A percentile compares a stretch with the other conserved stretches of the same genome.
Conservation (phyloP, 2,888 invertebrate species). For the Neoitamus cyanurus region DNA sequence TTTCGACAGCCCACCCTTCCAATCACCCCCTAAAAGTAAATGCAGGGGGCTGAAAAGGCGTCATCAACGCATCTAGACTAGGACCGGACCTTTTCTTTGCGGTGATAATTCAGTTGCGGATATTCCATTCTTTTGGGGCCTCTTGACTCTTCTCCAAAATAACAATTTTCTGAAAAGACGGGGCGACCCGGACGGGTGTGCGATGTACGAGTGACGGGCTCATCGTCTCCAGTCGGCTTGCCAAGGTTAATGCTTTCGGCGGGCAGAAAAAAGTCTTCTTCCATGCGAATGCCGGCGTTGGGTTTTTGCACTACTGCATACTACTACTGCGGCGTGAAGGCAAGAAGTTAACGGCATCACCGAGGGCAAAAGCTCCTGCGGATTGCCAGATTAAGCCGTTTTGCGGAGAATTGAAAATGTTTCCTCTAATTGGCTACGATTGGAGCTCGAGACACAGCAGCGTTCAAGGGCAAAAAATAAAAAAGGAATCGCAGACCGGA, state of each 20-base stretch:
- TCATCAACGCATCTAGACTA: neutral
- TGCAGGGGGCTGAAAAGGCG: neutral
- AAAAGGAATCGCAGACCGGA: neutral
- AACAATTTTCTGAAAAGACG: neutral
- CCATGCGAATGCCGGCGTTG: neutral
- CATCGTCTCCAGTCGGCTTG: neutral
- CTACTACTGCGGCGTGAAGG: neutral
- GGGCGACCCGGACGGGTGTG: neutral
- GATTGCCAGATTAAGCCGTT: constrained; percentile 24
- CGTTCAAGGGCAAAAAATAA: neutral
- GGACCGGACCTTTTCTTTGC: constrained; percentile 3
- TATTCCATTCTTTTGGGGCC: neutral
- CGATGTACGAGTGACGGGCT: neutral
- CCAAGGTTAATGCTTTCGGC: neutral
- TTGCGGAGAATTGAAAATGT: neutral
- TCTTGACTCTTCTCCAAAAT: neutral
- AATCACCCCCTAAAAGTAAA: neutral
- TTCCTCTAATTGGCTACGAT: neutral
- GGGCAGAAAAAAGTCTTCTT: neutral
- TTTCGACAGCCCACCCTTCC: neutral
- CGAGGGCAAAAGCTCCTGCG: constrained; percentile 16
- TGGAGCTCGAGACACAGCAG: neutral
- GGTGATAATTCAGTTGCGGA: neutral
- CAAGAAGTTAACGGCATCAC: constrained; percentile 18
- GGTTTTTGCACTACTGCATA: neutral